Evolutionary conservation across 2,888 invertebrate species (phyloP), one percentile per base, ranked within the genome.

Genomic region (Caenorhabditis sp.): DNA sequence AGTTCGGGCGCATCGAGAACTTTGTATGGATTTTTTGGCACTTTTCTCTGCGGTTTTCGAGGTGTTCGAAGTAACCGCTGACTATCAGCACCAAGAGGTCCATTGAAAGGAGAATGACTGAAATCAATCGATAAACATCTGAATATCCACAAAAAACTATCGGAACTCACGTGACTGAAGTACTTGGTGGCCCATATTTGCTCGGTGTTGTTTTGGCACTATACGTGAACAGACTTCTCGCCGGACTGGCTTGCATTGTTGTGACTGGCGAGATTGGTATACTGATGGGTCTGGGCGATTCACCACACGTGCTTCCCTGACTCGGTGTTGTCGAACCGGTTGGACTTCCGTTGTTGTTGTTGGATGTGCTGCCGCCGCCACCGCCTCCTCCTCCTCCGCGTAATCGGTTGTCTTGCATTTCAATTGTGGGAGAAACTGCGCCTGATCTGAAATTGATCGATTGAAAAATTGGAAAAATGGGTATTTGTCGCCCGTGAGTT

Each of bases 21-120:
- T 90, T 99, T 99, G 90, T 97, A 99, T 1, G 99, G 99, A 88
- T 97, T 96, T 88, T 97, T 92, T 1, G 97, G 95, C 83, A 99
- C 99, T 90, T 99, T 99, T 77, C 99, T 90, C 1, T 95, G 95
- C n/a, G 97, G 95, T 88, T 97, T 97, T 78, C 97, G 91, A 0
- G 97, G 97, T 0, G 96, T 97, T 50, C 96, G 91, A 60, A 97
- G 90, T 5, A 97, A 90, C 87, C 95, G 94, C 89, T 97, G 97
- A 78, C 95, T 95, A 89, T 95, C 95, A 36, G 93, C 93, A 82
- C 95, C 95, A 60, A 99, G 92, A 0, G 97, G 97, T 1, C 97
- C 97, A n/a, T 61, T 62, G 31, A 73, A 78, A 2, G 77, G 77
- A 43, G 77, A 71, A 1, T 26, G 19, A 53, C 66, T 63, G 17